Percentiles rank a stretch among this genome's conserved stretches.
Conservation (phyloP, 1,140 invertebrate species). For the Aleiodes sp. region DNA sequence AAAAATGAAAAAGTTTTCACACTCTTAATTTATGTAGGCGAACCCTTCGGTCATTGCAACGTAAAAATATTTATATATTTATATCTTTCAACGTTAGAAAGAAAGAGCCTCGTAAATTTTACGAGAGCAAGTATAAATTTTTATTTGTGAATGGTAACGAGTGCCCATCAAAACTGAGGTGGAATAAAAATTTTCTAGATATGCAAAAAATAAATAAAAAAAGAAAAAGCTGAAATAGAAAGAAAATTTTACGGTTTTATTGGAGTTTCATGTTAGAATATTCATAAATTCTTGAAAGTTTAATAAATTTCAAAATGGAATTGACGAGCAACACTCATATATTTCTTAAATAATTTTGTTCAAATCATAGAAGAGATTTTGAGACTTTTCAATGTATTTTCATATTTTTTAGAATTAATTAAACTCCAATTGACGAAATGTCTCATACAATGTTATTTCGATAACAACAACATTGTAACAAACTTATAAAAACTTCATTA, state of each 20-base stretch:
- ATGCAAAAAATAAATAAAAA: background rate
- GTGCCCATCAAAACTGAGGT: conserved; percentile 1
- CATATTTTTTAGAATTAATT: background rate
- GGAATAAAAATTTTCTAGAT: background rate
- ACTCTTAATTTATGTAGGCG: background rate
- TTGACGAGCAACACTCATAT: background rate
- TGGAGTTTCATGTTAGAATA: background rate
- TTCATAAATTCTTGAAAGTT: conserved; percentile 2
- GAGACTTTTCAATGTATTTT: background rate
- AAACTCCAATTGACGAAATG: too few relatives aligned
- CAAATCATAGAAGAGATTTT: background rate
- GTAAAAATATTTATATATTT: conserved; percentile 13
- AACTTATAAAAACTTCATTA: too few relatives aligned
- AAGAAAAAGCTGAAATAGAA: background rate
- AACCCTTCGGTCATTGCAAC: conserved; percentile 1
- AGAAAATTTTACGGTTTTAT: background rate
- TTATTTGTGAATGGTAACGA: conserved; percentile 14
- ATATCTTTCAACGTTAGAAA: conserved; percentile 2
- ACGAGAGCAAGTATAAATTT: conserved; percentile 14
- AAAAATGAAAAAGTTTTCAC: conserved; percentile 17
- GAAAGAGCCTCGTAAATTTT: conserved; percentile 16
- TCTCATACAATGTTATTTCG: too few relatives aligned
- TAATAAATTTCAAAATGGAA: background rate
- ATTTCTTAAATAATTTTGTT: background rate
- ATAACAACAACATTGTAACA: too few relatives aligned